phyloP scores from a whole-genome alignment of 1,140 invertebrate species.

The Euborellia annulipes region DNA sequence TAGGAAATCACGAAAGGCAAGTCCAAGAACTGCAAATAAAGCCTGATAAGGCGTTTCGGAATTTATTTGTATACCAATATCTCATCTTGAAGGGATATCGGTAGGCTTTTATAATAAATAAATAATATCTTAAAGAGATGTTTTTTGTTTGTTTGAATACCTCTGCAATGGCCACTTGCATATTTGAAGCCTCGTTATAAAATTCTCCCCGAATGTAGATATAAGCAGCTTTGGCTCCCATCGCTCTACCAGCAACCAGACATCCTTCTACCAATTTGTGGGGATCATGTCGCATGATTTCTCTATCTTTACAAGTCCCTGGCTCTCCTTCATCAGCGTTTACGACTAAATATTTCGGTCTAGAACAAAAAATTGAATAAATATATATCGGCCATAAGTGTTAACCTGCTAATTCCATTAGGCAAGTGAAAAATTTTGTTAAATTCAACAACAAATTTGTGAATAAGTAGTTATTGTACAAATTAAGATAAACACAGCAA shows the following conservation, averaged over 20 bases:
- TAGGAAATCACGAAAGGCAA: too few relatives aligned
- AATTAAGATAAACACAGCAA: too few relatives aligned
- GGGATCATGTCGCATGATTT: conserved; percentile 97
- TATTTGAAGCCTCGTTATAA: conserved; percentile 97
- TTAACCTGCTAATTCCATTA: background rate
- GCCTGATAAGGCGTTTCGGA: too few relatives aligned
- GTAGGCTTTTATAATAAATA: too few relatives aligned
- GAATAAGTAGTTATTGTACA: too few relatives aligned
- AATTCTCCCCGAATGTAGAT: conserved; percentile 99
- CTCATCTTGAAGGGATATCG: too few relatives aligned
- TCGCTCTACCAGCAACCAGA: conserved; percentile 83
- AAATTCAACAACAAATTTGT: too few relatives aligned
- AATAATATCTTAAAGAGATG: too few relatives aligned
- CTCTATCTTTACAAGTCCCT: conserved; percentile 97
- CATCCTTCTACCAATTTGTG: conserved; percentile 98
- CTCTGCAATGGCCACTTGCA: conserved; percentile 97
- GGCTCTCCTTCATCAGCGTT: conserved; percentile 99
- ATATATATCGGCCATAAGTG: background rate
- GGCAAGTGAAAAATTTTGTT: background rate
- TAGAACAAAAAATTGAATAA: conserved; percentile 19
- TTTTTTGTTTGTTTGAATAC: too few relatives aligned
- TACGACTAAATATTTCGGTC: conserved; percentile 94
- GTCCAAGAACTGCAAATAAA: too few relatives aligned
- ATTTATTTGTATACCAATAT: too few relatives aligned
- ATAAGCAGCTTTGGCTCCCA: conserved; percentile 95